A percentile compares a stretch with the other conserved stretches of the same genome.
Conservation (phyloP, 2,113 vertebrate genomes). For the Gallinago jamesoni region DNA sequence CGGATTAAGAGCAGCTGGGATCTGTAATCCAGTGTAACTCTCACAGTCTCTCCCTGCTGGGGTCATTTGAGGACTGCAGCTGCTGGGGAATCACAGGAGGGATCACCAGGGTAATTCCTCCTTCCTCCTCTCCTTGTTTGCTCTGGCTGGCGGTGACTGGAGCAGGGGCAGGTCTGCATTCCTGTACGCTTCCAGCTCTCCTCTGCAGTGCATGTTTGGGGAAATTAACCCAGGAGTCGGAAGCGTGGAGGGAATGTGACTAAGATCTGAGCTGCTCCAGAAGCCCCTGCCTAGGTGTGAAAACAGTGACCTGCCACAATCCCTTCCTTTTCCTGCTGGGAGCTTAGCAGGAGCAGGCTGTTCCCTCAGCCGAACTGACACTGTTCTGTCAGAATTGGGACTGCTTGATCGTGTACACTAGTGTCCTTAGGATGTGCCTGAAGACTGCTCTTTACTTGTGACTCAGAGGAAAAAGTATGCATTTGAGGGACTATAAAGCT, state of each 20-base stretch:
- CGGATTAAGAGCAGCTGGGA: constrained; percentile 32
- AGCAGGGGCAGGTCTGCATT: not conserved
- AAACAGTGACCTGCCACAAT: not conserved
- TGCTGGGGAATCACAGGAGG: constrained; percentile 44
- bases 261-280: not conserved
- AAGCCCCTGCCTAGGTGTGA: not conserved
- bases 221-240: not conserved
- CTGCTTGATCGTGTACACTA: not conserved
- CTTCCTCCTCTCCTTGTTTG: not conserved
- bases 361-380: constrained; percentile 48
- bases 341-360: constrained; percentile 14
- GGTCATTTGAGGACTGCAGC: constrained; percentile 58
- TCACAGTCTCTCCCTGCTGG: not conserved
- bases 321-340: not conserved
- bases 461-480: not conserved
- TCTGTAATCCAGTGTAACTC: constrained; percentile 43
- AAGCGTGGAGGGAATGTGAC: not conserved
- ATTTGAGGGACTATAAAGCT: not conserved
- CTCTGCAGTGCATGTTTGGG: fast-evolving
- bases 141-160: not conserved
- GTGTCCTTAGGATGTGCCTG: constrained; percentile 23
- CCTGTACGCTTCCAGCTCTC: not conserved
- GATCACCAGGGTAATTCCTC: constrained; percentile 54
- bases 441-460: constrained; percentile 1
- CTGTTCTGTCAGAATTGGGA: constrained; percentile 8